Evolutionary conservation across 2,113 vertebrate species (phyloP), one percentile per base, ranked within the genome.

Genomic region (Rhabdomys dilectus): DNA sequence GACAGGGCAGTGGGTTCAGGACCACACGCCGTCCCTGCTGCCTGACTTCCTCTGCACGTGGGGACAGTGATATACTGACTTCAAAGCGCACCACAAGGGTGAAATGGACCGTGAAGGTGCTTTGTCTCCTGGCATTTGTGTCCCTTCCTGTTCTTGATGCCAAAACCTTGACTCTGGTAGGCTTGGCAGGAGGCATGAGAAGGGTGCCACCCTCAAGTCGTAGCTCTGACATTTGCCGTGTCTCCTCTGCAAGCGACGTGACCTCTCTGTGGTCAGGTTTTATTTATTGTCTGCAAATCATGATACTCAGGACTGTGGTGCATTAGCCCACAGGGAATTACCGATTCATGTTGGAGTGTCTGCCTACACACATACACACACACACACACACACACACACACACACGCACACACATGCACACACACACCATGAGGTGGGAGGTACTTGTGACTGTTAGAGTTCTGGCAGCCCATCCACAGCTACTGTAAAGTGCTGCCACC

Each of bases 51-150:
- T 60, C 10, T 4, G 17, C 85, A 95, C 89, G 82, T 77, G 96
- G 88, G 31, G 45, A 93, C 80, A 75, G 73, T 0, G 73, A 93
- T 26, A 85, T 73, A 24, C 45, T n/a, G 95, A 94, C 68, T 51
- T 84, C 75, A 75, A 62, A 94, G 84, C 88, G 8, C 64, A 90
- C 56, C 66, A 31, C 31, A 10, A 77, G n/a, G 75, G 58, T 26
- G 45, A 89, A 95, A 89, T 73, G 95, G 96, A 70, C 85, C 84
- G 3, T 93, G 85, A 92, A 94, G 53, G 77, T 73, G 78, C 91
- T 88, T 26, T 89, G 95, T 77, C 73, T 75, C 13, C 64, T 36
- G 86, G 95, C 66, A 4, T 31, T 22, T 22, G 42, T 73, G 62
- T 78, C 60, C 60, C 68, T 95, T 95, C 87, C 96, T 80, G 91